These are phyloP conservation scores for Drosophila simulans DNA, from an alignment of 1,140 invertebrate genomes.

Conservation along the genomic window DNA sequence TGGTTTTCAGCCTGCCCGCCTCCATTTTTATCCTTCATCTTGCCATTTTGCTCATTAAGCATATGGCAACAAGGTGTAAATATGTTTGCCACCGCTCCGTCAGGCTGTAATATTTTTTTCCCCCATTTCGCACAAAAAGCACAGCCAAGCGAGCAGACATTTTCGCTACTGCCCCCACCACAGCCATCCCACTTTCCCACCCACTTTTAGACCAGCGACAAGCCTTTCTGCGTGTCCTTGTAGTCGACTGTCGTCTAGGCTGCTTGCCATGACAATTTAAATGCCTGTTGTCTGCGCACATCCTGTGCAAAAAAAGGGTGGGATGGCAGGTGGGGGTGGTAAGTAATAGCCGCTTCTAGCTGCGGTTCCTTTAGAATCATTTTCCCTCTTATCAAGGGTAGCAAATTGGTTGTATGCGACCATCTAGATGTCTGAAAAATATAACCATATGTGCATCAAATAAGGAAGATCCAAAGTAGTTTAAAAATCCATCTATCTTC, in stretches of 20 bases:
- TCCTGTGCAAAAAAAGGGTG: conserved; percentile 8
- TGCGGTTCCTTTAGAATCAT: conserved; percentile 56
- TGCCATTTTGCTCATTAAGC: conserved; percentile 71
- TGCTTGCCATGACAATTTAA: conserved; percentile 76
- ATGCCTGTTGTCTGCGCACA: conserved; percentile 65
- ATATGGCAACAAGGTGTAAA: conserved; percentile 79
- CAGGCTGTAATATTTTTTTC: conserved; percentile 50
- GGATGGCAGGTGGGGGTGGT: conserved; percentile 11
- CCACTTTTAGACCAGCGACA: conserved; percentile 33
- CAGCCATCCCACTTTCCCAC: not conserved
- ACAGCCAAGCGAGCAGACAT: conserved; percentile 19
- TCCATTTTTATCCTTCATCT: conserved; percentile 31
- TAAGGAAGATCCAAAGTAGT: no score
- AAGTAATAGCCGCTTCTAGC: conserved; percentile 68
- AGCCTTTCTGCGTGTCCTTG: conserved; percentile 61
- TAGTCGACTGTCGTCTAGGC: conserved; percentile 37
- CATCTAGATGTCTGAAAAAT: not conserved
- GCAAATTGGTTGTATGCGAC: not conserved
- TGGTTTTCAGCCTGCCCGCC: not conserved
- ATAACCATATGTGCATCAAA: not conserved
- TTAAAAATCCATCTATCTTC: no score
- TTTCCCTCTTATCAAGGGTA: conserved; percentile 23
- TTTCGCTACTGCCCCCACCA: not conserved
- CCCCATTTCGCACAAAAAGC: conserved; percentile 49
- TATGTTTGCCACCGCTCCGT: conserved; percentile 48